Evolutionary conservation across 2,888 invertebrate genomes (phyloP).

Genomic region (Plusia festucae): DNA sequence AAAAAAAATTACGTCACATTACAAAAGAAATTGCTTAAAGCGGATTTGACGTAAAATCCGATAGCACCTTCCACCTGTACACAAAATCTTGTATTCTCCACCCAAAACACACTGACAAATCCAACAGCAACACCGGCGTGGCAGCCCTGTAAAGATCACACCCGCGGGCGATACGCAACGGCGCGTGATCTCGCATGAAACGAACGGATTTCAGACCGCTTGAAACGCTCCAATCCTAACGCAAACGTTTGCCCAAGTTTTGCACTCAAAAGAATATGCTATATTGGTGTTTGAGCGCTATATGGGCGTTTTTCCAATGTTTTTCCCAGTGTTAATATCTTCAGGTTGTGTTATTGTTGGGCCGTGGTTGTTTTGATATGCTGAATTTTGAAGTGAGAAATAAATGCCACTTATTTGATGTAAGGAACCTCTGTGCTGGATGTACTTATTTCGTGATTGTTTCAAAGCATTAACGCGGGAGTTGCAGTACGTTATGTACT

Average conservation of each 20-base stretch:
- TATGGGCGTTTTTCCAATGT: conserved; percentile 57
- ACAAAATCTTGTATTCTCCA: background rate
- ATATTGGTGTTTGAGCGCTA: conserved; percentile 71
- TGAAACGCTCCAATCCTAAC: conserved; percentile 75
- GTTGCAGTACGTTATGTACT: too few species aligned
- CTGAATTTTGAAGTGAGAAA: background rate
- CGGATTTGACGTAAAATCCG: background rate
- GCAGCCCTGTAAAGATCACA: conserved; percentile 54
- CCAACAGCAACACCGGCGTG: conserved; percentile 12
- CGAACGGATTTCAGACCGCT: conserved; percentile 76
- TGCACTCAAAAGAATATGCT: conserved; percentile 79
- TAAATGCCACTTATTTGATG: background rate
- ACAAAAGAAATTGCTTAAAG: too few species aligned
- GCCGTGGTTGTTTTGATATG: conserved; percentile 16
- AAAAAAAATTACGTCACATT: too few species aligned
- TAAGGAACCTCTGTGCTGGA: background rate
- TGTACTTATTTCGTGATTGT: too few species aligned
- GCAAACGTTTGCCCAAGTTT: conserved; percentile 81
- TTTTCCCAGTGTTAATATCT: conserved; percentile 41
- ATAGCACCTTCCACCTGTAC: background rate
- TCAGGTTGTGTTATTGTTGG: conserved; percentile 34
- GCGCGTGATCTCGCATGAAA: conserved; percentile 82
- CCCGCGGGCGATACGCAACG: conserved; percentile 74
- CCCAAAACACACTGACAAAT: conserved; percentile 11
- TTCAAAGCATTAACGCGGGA: too few species aligned